Conservation (phyloP, 2,888 invertebrate species). For the Hipparchia sbordonii region DNA sequence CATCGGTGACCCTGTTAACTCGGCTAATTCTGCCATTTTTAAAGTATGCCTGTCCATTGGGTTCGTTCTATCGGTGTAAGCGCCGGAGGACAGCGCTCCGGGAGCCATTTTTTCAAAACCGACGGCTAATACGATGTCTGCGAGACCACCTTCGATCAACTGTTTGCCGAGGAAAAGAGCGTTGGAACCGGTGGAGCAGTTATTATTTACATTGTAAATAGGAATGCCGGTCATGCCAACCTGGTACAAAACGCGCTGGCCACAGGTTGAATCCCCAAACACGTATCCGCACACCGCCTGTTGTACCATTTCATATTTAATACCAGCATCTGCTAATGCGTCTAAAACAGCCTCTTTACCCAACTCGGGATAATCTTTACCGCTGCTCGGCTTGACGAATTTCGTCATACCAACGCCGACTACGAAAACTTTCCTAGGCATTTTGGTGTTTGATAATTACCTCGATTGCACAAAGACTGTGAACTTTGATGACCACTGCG, state of each 20-base stretch:
- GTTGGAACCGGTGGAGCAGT: slow-evolving; percentile 98
- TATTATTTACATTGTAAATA: slow-evolving; percentile 99
- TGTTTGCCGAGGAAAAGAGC: slow-evolving; percentile 96
- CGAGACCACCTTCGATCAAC: slow-evolving; percentile 93
- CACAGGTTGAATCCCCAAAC: slow-evolving; percentile 97
- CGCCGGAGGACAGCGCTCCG: slow-evolving; percentile 90
- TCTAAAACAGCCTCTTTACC: slow-evolving; percentile 95
- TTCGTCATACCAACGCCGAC: slow-evolving; percentile 99
- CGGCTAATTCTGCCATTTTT: slow-evolving; percentile 91
- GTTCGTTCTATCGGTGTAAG: slow-evolving; percentile 92
- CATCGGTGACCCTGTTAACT: slow-evolving; percentile 92
- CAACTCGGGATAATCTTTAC: slow-evolving; percentile 97
- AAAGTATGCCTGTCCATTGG: slow-evolving; percentile 95
- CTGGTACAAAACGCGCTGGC: slow-evolving; percentile 96
- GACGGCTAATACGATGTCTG: slow-evolving; percentile 94
- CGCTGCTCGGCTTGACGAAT: slow-evolving; percentile 96
- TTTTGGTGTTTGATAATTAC: slow-evolving; percentile 70
- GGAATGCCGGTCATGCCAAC: slow-evolving; percentile 98
- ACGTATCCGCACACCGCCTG: slow-evolving; percentile 97
- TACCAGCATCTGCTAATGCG: slow-evolving; percentile 92
- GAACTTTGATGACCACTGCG: slow-evolving; percentile 55
- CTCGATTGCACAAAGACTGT: slow-evolving; percentile 51
- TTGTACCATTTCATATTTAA: slow-evolving; percentile 89
- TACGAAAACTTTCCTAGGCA: slow-evolving; percentile 89
- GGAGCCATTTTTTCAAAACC: slow-evolving; percentile 99